Conservation (phyloP, 1,140 invertebrate genomes). For the Ctenoplectra terminalis region DNA sequence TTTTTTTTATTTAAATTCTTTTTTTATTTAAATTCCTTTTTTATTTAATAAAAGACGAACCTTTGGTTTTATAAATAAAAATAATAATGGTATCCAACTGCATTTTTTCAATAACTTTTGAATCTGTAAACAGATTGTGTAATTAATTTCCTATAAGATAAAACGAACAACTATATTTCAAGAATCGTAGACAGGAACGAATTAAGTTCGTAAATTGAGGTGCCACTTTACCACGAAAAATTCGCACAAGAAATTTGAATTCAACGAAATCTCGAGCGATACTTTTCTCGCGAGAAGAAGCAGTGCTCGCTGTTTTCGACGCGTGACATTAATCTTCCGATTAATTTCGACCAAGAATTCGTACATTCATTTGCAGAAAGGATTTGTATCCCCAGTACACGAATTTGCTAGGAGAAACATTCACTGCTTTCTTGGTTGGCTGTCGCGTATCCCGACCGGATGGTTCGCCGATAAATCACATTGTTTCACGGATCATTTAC, state of each 20-base stretch:
- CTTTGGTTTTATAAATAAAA: too few species aligned
- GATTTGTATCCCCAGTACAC: conserved; percentile 1
- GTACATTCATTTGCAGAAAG: conserved; percentile 12
- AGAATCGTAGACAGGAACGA: too few species aligned
- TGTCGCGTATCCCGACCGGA: too few species aligned
- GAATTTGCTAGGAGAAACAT: conserved; percentile 5
- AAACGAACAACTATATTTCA: too few species aligned
- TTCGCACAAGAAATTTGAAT: neutral
- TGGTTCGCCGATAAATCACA: conserved; percentile 34
- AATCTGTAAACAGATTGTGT: too few species aligned
- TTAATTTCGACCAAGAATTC: conserved; percentile 23
- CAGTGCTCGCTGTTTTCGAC: neutral
- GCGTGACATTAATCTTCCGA: neutral
- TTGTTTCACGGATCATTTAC: conserved; percentile 43
- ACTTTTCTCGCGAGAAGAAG: neutral
- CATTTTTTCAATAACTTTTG: too few species aligned
- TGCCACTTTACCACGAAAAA: neutral
- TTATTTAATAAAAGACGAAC: too few species aligned
- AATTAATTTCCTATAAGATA: too few species aligned
- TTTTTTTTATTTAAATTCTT: too few species aligned
- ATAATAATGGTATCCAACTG: too few species aligned
- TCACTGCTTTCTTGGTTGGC: neutral
- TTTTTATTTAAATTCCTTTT: too few species aligned
- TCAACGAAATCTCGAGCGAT: neutral
- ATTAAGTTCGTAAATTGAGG: too few species aligned